Conservation (phyloP, 2,888 invertebrate genomes). For the Orthonevra nobilis region DNA sequence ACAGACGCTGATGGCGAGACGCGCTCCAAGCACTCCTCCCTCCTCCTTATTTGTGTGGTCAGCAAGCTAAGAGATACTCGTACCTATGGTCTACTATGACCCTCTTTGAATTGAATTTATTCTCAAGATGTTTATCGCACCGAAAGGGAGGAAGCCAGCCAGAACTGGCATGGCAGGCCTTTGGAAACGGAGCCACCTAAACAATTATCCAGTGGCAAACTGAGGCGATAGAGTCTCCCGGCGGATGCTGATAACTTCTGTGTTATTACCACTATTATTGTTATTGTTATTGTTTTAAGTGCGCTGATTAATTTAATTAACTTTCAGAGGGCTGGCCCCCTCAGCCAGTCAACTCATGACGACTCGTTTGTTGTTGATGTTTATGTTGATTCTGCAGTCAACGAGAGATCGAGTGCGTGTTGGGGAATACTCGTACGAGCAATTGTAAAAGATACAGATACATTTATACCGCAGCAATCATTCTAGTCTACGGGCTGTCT, state of each 20-base stretch:
- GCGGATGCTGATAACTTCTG: slow-evolving; percentile 42
- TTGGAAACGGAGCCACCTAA: slow-evolving; percentile 9
- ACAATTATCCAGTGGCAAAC: slow-evolving; percentile 22
- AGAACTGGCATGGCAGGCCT: slow-evolving; percentile 30
- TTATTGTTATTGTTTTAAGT: slow-evolving; percentile 59
- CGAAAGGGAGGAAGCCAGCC: slow-evolving; percentile 31
- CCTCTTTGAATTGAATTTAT: slow-evolving; percentile 53
- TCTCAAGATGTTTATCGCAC: slow-evolving; percentile 37
- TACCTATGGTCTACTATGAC: slow-evolving; percentile 52
- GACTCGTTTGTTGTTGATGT: too few species aligned
- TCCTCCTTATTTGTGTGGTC: slow-evolving; percentile 15
- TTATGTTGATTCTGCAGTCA: too few species aligned
- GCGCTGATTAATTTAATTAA: slow-evolving; percentile 67
- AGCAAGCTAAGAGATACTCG: slow-evolving; percentile 9
- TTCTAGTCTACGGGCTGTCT: slow-evolving; percentile 29
- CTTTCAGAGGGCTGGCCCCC: too few species aligned
- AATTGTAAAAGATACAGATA: slow-evolving; percentile 6
- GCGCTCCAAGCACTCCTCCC: neutral
- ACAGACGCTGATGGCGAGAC: slow-evolving; percentile 17
- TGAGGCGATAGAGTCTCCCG: neutral
- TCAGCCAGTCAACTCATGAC: too few species aligned
- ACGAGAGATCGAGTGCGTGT: slow-evolving; percentile 25
- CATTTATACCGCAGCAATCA: slow-evolving; percentile 11
- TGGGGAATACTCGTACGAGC: too few species aligned
- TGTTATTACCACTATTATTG: slow-evolving; percentile 17